A percentile compares a stretch with the other conserved stretches of the same genome.
phyloP scores from a whole-genome alignment of 2,113 vertebrate species.

The Salvator merianae region DNA sequence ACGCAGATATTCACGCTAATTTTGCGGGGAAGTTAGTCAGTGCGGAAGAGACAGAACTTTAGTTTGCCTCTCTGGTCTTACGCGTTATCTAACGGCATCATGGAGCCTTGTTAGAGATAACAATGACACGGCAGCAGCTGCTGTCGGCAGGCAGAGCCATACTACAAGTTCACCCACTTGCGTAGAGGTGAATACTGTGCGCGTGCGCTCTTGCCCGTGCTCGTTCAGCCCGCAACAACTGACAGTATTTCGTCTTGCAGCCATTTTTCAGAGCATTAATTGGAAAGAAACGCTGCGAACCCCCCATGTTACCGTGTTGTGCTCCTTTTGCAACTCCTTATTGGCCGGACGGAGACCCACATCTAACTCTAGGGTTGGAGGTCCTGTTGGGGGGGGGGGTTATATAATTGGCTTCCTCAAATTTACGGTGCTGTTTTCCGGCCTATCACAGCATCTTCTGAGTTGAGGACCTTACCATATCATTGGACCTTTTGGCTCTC shows the following conservation, averaged over 20 bases:
- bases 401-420: neutral
- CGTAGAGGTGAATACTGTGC: neutral
- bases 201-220: neutral
- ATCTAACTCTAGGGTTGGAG: neutral
- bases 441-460: neutral
- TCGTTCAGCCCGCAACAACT: neutral
- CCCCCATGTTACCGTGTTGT: neutral
- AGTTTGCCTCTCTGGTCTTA: too few species aligned
- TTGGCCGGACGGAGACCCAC: too few species aligned
- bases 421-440: neutral
- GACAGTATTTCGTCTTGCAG: neutral
- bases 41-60: neutral
- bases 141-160: neutral
- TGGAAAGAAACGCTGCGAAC: neutral
- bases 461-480: neutral
- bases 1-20: neutral
- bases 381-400: neutral
- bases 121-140: neutral
- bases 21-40: neutral
- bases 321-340: too few species aligned
- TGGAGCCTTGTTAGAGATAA: neutral
- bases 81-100: too few species aligned
- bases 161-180: neutral
- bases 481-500: neutral
- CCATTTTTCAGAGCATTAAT: neutral